phyloP scores from a whole-genome alignment of 2,113 vertebrate species.

The Plectropomus leopardus region DNA sequence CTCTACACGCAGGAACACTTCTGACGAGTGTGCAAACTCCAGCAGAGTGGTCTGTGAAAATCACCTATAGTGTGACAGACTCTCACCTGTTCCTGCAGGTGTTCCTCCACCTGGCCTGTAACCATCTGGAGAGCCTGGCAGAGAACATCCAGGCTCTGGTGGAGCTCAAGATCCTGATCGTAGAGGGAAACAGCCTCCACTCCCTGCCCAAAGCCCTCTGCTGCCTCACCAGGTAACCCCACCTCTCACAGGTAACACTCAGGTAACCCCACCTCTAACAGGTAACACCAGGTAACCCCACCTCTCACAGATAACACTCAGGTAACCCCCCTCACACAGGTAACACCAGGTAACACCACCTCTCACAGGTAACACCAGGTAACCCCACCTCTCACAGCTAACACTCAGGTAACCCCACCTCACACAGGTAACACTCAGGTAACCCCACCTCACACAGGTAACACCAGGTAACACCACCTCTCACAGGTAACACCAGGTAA shows the following conservation, averaged over 20 bases:
- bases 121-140: constrained; percentile 90
- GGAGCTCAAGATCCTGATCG: constrained; percentile 90
- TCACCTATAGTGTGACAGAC: too few relatives aligned
- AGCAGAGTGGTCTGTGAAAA: too few relatives aligned
- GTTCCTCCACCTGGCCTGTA: constrained; percentile 92
- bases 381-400: not conserved
- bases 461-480: not conserved
- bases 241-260: not conserved
- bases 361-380: not conserved
- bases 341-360: not conserved
- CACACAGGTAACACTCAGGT: not conserved
- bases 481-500: too few relatives aligned
- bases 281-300: not conserved
- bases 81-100: constrained; percentile 55
- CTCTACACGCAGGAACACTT: too few relatives aligned
- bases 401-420: not conserved
- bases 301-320: not conserved
- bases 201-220: constrained; percentile 90
- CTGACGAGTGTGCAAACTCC: too few relatives aligned
- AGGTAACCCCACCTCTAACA: not conserved
- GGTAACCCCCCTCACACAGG: not conserved
- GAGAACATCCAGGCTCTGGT: constrained; percentile 90
- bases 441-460: not conserved
- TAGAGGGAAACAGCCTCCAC: constrained; percentile 90
- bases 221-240: constrained; percentile 74